phyloP scores from a whole-genome alignment of 2,888 invertebrate species.

The Heteromyza rotundicornis region DNA sequence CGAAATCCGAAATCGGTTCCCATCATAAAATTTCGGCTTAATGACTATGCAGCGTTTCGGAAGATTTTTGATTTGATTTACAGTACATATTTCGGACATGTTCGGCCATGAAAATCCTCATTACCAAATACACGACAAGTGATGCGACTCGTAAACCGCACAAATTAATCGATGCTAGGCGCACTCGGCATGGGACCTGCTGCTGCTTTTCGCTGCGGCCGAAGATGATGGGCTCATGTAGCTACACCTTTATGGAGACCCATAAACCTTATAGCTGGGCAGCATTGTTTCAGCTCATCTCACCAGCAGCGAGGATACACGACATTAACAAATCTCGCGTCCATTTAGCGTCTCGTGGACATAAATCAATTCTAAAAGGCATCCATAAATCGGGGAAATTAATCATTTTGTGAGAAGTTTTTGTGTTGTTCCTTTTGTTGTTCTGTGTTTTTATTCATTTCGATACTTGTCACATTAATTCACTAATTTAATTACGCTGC shows the following conservation, averaged over 20 bases:
- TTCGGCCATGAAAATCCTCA: not conserved
- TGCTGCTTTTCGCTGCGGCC: constrained; percentile 16
- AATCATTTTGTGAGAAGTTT: constrained; percentile 55
- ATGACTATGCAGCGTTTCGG: not conserved
- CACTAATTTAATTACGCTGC: not conserved
- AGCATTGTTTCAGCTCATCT: constrained; percentile 36
- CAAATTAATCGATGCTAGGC: constrained; percentile 12
- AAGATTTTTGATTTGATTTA: not conserved
- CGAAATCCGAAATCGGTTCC: not conserved
- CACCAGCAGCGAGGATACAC: constrained; percentile 49
- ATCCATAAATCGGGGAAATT: constrained; percentile 43
- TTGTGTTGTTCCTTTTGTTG: constrained; percentile 11
- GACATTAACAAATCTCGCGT: constrained; percentile 53
- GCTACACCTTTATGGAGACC: not conserved
- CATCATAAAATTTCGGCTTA: not conserved
- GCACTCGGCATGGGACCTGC: not conserved
- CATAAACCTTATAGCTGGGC: constrained; percentile 12
- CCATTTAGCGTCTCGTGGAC: constrained; percentile 54
- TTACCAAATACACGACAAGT: not conserved
- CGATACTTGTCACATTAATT: constrained; percentile 51
- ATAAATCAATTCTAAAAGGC: constrained; percentile 54
- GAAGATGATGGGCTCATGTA: not conserved
- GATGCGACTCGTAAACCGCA: constrained; percentile 1
- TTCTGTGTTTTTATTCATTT: constrained; percentile 42
- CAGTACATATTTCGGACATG: not conserved